Base-by-base conservation (phyloP, 1,140 invertebrate genomes). In the Cyclina sinensis region DNA sequence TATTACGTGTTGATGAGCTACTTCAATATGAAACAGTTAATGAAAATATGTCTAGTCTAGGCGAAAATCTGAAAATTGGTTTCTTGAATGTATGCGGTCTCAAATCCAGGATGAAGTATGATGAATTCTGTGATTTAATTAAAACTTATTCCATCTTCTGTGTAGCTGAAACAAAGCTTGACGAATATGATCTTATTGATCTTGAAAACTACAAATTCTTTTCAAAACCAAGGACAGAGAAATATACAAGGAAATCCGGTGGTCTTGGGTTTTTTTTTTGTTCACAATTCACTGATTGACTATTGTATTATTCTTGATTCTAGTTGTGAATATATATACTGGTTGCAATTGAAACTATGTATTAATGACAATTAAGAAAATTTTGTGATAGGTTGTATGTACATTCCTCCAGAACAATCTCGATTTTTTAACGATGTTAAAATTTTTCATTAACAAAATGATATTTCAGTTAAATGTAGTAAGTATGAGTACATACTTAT, bases 121-220 rank as follows among this genome's bases (percentile, higher is more conserved):
- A 9, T 24, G 59, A 65, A 65, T 65, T 65, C n/a, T 9, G 7
- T 11, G n/a, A 65, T n/a, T 11, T 65, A 18, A 65, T 65, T 11
- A n/a, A 65, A 24, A 7, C 9, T 7, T 65, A 24, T 65, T n/a
- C n/a, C 7, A n/a, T 65, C n/a, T 65, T 65, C 7, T 65, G 59
- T 65, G 59, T 65, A 65, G n/a, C 59, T 24, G 59, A 65, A n/a
- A 65, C 59, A 11, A 65, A 65, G n/a, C n/a, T 65, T 11, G 59
- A 65, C n/a, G n/a, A 24, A 32, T 11, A 65, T 65, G 59, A 65
- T n/a, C 9, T 65, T 65, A 65, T 65, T 11, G 9, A 7, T n/a
- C 7, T 65, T 11, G 9, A 9, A 65, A 65, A 65, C n/a, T 65
- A 65, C n/a, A 65, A 9, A 11, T 65, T 65, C 30, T 65, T 65